A percentile compares a stretch with the other conserved stretches of the same genome.
Evolutionary conservation across 1,140 invertebrate species (phyloP).

Genomic region (Anthonomus grandis): DNA sequence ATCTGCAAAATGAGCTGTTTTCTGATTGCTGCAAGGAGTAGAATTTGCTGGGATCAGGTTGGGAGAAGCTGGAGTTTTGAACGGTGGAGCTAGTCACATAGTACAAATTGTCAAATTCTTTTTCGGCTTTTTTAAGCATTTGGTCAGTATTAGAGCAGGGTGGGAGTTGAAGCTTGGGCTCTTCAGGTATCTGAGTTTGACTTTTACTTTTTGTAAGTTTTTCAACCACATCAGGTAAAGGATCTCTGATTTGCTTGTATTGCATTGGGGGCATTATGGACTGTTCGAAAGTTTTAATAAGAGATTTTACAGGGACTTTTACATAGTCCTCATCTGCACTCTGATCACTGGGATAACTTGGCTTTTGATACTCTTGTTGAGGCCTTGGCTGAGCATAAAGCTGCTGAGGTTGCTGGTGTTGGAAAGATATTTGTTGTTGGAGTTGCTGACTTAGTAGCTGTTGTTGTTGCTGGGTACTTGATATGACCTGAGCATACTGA

Average conservation of each 20-base stretch:
- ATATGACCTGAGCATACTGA: not conserved
- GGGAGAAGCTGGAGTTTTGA: conserved; percentile 10
- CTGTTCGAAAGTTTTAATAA: conserved; percentile 64
- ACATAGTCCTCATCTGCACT: conserved; percentile 53
- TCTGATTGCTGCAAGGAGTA: conserved; percentile 37
- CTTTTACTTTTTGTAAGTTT: conserved; percentile 21
- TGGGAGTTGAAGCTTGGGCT: conserved; percentile 5
- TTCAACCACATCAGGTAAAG: conserved; percentile 40
- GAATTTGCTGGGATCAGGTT: conserved; percentile 19
- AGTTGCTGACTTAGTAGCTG: not conserved
- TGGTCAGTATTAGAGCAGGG: conserved; percentile 11
- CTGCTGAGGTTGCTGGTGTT: no score
- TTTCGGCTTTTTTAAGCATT: conserved; percentile 31
- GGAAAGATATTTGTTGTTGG: not conserved
- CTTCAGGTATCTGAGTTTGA: no score
- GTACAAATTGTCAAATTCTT: conserved; percentile 41
- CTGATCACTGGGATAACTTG: conserved; percentile 7
- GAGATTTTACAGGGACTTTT: conserved; percentile 59
- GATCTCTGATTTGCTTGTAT: conserved; percentile 55
- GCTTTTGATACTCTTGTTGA: not conserved
- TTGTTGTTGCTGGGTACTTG: not conserved
- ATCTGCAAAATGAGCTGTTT: conserved; percentile 46
- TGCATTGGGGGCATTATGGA: conserved; percentile 55
- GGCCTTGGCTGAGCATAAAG: no score
- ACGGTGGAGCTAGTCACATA: conserved; percentile 28